phyloP scores from a whole-genome alignment of 2,797 vertebrate species.

The Hipposideros larvatus region DNA sequence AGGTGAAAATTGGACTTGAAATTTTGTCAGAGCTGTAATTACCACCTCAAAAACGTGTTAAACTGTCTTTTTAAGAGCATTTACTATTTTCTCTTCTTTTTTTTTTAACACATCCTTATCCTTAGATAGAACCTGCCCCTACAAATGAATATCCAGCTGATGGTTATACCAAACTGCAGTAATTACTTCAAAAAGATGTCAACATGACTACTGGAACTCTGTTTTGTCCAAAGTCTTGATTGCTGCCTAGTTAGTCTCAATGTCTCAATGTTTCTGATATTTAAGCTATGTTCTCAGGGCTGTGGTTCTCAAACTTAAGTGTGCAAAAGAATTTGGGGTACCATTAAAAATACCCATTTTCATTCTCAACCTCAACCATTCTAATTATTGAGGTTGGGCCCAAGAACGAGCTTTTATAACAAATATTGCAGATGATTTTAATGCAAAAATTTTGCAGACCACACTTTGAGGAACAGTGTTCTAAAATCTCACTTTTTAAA shows the following conservation, averaged over 20 bases:
- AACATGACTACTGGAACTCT: background rate
- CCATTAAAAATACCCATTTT: background rate
- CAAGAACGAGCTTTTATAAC: background rate
- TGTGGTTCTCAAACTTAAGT: background rate
- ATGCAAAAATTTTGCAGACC: background rate
- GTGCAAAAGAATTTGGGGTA: background rate
- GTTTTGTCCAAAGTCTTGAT: background rate
- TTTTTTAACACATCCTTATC: background rate
- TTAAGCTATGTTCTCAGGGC: background rate
- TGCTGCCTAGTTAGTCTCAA: background rate
- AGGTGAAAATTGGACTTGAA: constrained; percentile 56
- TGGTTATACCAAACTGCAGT: background rate
- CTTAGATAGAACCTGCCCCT: constrained; percentile 23
- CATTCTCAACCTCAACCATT: background rate
- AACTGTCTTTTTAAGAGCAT: background rate
- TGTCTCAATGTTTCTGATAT: background rate
- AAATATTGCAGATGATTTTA: background rate
- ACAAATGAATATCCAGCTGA: constrained; percentile 24
- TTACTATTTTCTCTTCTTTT: constrained; percentile 30
- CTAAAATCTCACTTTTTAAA: constrained; percentile 34
- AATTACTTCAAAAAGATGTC: constrained; percentile 41
- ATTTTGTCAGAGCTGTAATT: constrained; percentile 43
- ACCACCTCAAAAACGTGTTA: constrained; percentile 63
- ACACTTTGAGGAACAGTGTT: background rate
- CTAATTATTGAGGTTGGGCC: background rate